Evolutionary conservation across 2,113 vertebrate species (phyloP), one percentile per base, ranked within the genome.

Genomic region (Notiomystis cincta): DNA sequence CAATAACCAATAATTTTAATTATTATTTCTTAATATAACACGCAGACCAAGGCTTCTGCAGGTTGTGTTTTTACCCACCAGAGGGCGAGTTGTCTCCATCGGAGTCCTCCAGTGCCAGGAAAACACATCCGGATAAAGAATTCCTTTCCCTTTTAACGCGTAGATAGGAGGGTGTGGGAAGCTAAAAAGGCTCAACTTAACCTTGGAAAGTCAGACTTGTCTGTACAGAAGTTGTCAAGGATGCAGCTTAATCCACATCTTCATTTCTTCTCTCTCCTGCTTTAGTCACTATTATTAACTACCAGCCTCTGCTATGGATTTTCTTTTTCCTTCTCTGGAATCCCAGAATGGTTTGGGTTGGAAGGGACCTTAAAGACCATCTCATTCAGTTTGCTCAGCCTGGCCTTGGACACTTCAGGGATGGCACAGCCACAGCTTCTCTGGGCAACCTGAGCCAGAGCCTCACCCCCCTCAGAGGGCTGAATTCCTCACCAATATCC

Each of bases 1-100:
- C 67, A 6, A 17, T 56, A 27, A 23, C 13, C 28, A 31, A 22
- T n/a, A 25, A 40, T 77, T 86, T 47, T 48, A 48, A 44, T 48
- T 27, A 13, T 10, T n/a, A 15, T 48, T 73, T 53, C 6, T 38
- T 37, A 48, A 45, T 11, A 12, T 2, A 54, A 27, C 17, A 20
- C 1, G 2, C 30, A 33, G 35, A 38, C 15, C 44, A 24, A 71
- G 56, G 56, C n/a, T 85, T 57, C 53, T 5, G 10, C 35, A 64
- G 3, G 27, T 48, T 38, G 13, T 30, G 58, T 3, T 62, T 88
- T 88, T 22, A 57, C 45, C 96, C 96, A 90, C 38, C 90, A 97
- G 96, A 89, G 96, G 96, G 96, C 96, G 94, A 90, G 61, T 61
- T 93, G 53, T 28, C 72, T 75, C 94, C 88, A 42, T 77, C 38